phyloP scores from a whole-genome alignment of 2,888 invertebrate genomes.

The Macrophya annulata region DNA sequence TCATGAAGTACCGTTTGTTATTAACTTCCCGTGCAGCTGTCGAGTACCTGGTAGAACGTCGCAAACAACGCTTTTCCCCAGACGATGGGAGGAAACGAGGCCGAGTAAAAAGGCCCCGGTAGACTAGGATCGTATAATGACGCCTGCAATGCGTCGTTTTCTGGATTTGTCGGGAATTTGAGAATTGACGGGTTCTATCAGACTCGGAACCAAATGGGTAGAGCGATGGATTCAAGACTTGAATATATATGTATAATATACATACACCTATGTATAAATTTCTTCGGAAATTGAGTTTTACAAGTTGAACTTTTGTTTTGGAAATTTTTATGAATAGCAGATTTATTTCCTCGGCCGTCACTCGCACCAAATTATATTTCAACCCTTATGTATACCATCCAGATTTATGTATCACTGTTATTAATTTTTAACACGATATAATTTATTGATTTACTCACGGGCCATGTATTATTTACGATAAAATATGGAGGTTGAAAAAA shows the following conservation, averaged over 20 bases:
- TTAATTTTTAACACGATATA: neutral
- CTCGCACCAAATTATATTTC: neutral
- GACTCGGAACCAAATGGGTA: slow-evolving; percentile 3
- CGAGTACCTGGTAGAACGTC: slow-evolving; percentile 38
- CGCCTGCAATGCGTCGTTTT: slow-evolving; percentile 41
- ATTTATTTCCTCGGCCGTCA: slow-evolving; percentile 5
- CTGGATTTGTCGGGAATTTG: slow-evolving; percentile 19
- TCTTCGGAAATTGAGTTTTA: neutral
- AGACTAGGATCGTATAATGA: slow-evolving; percentile 21
- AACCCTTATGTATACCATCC: neutral
- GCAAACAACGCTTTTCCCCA: slow-evolving; percentile 27
- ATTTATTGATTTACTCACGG: neutral
- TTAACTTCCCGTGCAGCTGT: slow-evolving; percentile 49
- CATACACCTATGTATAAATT: too few relatives aligned
- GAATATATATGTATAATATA: neutral
- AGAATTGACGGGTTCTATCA: slow-evolving; percentile 3
- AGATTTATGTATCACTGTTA: neutral
- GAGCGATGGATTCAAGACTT: neutral
- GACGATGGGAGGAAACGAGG: slow-evolving; percentile 22
- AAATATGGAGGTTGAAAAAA: neutral
- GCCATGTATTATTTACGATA: neutral
- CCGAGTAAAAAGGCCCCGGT: slow-evolving; percentile 21
- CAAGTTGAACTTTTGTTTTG: neutral
- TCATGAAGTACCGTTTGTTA: slow-evolving; percentile 44
- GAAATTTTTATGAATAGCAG: neutral